Percentiles rank a stretch among this genome's conserved stretches.
These are phyloP conservation scores for Monochamus alternatus DNA, from an alignment of 2,888 invertebrate genomes.

Conservation along the genomic window DNA sequence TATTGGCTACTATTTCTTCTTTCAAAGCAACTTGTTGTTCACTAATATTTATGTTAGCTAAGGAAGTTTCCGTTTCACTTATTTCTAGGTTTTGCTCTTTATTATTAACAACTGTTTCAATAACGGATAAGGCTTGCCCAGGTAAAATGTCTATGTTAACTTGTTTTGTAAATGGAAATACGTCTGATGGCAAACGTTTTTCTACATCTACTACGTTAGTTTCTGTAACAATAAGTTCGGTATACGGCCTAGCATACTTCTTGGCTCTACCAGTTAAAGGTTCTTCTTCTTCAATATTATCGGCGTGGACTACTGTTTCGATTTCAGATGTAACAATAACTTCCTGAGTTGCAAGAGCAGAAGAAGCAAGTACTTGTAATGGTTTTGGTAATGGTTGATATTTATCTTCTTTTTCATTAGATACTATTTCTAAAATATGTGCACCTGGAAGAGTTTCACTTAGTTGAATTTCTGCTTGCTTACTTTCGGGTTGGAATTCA, in stretches of 20 bases:
- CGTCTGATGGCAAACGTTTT: constrained; percentile 70
- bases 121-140: constrained; percentile 77
- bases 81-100: constrained; percentile 72
- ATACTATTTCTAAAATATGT: constrained; percentile 69
- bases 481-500: constrained; percentile 63
- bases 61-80: constrained; percentile 69
- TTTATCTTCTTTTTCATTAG: constrained; percentile 71
- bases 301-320: constrained; percentile 69
- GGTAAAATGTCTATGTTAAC: constrained; percentile 73
- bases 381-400: constrained; percentile 67
- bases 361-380: constrained; percentile 67
- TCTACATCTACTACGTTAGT: constrained; percentile 74
- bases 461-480: constrained; percentile 65
- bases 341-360: constrained; percentile 70
- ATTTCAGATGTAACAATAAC: constrained; percentile 72
- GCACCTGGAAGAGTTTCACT: constrained; percentile 65
- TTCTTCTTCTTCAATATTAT: constrained; percentile 68
- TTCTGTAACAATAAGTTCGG: constrained; percentile 74
- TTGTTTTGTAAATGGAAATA: constrained; percentile 74
- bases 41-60: constrained; percentile 74
- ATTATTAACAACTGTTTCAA: constrained; percentile 73
- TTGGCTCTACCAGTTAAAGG: constrained; percentile 71
- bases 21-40: constrained; percentile 72
- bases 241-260: constrained; percentile 70
- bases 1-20: constrained; percentile 70